Base-by-base conservation (phyloP, 1,140 invertebrate genomes). In the Pararge aegeria region DNA sequence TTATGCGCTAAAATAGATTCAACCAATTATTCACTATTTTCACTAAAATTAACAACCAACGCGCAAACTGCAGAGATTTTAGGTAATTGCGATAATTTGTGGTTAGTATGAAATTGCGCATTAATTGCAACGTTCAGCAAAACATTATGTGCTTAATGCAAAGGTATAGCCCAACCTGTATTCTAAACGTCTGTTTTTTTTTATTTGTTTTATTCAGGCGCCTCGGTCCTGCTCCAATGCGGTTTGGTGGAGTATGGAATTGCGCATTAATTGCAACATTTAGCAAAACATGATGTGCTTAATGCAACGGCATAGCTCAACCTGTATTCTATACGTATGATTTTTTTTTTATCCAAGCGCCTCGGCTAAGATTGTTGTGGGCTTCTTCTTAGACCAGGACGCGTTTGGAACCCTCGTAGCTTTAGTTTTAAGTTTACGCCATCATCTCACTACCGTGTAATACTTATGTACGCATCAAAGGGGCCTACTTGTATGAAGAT, bases 41-140 rank as follows among this genome's bases (percentile, higher is more conserved):
- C 13, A 42, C 13, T 5, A 16, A 42, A 42, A 42, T 42, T 42
- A 42, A 42, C 38, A 42, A 6, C 16, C 38, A 42, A 42, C 38
- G 38, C 13, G 38, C 38, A 42, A 42, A 42, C 38, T 42, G 38
- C 38, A 42, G 5, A 42, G 38, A 42, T 42, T 42, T 42, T 42
- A 42, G 38, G 38, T 18, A 42, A 42, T 42, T 42, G 38, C 38
- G 38, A 42, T 42, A 42, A 42, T 16, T 42, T 42, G 38, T 42
- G 38, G 38, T 42, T 16, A 42, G 38, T 15, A 15, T 18, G 13
- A 18, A 42, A 42, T 42, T 42, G 16, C 1, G 38, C 38, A 16
- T 42, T 42, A 42, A 42, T 16, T 42, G 38, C 38, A 42, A 18
- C 38, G 13, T 42, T 16, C 38, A 42, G 15, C 16, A 9, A 42